Evolutionary conservation across 2,888 invertebrate genomes (phyloP).

Genomic region (Drosophila macrospina): DNA sequence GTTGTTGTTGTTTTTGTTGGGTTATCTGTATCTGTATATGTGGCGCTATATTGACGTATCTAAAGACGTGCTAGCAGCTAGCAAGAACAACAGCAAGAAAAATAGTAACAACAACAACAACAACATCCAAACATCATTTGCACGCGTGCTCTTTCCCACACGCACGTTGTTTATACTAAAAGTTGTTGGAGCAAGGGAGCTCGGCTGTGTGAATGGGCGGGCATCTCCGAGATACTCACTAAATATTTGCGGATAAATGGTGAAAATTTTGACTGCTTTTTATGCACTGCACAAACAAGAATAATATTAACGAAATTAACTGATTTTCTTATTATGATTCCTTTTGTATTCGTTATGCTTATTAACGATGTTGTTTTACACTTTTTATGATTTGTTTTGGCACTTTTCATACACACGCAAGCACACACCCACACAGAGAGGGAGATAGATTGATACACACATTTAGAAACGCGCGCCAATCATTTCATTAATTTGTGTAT

Average conservation of each 20-base stretch:
- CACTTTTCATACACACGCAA: conserved; percentile 28
- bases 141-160: conserved; percentile 79
- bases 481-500: conserved; percentile 55
- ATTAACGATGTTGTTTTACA: conserved; percentile 21
- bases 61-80: conserved; percentile 71
- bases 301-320: conserved; percentile 30
- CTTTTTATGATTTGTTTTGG: conserved; percentile 65
- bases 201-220: conserved; percentile 30
- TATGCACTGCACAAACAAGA: conserved; percentile 60
- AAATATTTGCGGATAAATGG: conserved; percentile 84
- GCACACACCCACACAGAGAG: background rate
- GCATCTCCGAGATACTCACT: conserved; percentile 80
- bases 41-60: conserved; percentile 74
- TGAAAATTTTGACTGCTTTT: conserved; percentile 82
- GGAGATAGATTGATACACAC: conserved; percentile 5
- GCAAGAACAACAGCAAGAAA: conserved; percentile 32
- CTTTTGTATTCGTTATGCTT: conserved; percentile 15
- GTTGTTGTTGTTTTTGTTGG: conserved; percentile 14
- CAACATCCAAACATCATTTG: conserved; percentile 67
- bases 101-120: conserved; percentile 40
- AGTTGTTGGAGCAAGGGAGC: conserved; percentile 23
- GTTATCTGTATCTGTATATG: conserved; percentile 52
- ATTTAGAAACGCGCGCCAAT: conserved; percentile 36
- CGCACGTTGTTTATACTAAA: conserved; percentile 60
- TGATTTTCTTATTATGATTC: conserved; percentile 12